Conservation (phyloP, 2,888 invertebrate species). For the Eudasyphora cyanicolor region DNA sequence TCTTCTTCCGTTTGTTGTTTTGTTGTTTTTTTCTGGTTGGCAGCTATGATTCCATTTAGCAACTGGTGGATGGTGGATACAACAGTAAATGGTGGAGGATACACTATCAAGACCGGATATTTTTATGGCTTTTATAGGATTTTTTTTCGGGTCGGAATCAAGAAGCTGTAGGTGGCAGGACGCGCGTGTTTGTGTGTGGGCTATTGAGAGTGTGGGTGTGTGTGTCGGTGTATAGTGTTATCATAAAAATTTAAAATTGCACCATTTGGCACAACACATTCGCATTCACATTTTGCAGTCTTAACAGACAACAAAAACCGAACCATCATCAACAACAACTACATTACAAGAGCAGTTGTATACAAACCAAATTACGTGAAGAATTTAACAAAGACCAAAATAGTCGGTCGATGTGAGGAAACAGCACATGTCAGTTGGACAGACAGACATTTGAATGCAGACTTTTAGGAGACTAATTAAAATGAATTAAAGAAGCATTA, state of each 20-base stretch:
- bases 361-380: background rate
- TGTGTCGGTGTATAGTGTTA: too few species aligned
- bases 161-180: background rate
- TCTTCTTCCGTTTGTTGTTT: background rate
- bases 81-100: too few species aligned
- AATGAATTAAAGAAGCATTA: too few species aligned
- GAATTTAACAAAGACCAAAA: background rate
- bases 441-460: too few species aligned
- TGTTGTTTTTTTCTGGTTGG: background rate
- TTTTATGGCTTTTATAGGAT: background rate
- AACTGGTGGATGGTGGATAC: constrained; percentile 7
- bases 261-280: background rate
- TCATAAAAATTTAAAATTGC: constrained; percentile 4
- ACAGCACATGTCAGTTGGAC: too few species aligned
- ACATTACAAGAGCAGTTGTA: background rate
- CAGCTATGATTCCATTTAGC: background rate
- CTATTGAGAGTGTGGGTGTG: background rate
- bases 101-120: background rate
- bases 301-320: background rate
- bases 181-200: background rate
- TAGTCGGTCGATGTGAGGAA: background rate
- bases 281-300: too few species aligned
- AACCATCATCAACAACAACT: background rate
- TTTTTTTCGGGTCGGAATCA: background rate
- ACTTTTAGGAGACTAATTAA: too few species aligned